phyloP scores from a whole-genome alignment of 2,797 vertebrate species.

The Xenops minutus region DNA sequence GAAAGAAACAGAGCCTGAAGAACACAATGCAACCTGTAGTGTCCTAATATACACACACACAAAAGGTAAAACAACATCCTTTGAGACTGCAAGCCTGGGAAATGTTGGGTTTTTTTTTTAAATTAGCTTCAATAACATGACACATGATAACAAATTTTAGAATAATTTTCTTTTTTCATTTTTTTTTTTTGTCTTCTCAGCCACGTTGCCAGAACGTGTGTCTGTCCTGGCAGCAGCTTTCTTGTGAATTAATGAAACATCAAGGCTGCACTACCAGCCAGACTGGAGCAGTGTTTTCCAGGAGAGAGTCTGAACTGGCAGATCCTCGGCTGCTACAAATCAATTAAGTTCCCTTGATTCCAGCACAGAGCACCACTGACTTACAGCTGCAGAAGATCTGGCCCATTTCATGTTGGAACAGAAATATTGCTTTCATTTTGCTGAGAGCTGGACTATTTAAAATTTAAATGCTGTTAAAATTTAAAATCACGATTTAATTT shows the following conservation, averaged over 20 bases:
- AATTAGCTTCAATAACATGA: constrained; percentile 16
- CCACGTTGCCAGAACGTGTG: background rate
- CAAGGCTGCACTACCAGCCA: constrained; percentile 6
- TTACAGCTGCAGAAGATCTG: constrained; percentile 12
- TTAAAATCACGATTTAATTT: constrained; percentile 15
- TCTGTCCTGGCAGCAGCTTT: constrained; percentile 23
- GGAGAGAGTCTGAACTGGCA: constrained; percentile 19
- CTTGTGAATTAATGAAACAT: constrained; percentile 36
- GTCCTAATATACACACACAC: background rate
- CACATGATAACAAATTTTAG: constrained; percentile 14
- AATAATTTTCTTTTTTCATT: background rate
- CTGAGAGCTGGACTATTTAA: background rate
- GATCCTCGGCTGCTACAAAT: constrained; percentile 14
- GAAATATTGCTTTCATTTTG: constrained; percentile 29
- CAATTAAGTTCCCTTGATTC: constrained; percentile 20
- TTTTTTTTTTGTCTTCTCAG: background rate
- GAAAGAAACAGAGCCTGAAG: background rate
- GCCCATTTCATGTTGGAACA: background rate
- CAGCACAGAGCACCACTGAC: background rate
- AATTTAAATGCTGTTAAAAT: constrained; percentile 32
- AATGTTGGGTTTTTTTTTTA: background rate
- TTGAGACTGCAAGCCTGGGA: background rate
- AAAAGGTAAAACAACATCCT: background rate
- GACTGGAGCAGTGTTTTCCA: background rate
- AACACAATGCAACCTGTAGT: background rate